phyloP scores from a whole-genome alignment of 1,140 invertebrate genomes.

The Maniola jurtina region DNA sequence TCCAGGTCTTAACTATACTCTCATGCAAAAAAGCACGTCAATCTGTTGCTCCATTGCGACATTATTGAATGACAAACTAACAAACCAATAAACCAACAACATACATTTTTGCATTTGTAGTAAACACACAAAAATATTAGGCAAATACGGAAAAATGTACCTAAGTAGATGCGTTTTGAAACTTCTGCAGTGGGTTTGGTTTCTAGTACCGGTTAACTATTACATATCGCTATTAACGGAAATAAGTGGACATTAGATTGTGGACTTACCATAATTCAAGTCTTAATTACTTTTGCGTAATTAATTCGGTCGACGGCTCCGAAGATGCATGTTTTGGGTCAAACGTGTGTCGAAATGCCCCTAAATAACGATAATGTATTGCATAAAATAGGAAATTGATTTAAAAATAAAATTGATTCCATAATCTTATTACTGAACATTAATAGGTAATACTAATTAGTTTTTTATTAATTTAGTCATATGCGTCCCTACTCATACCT shows the following conservation, averaged over 20 bases:
- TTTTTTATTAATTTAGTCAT: too few species aligned
- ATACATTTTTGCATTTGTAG: too few species aligned
- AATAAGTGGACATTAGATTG: slow-evolving; percentile 15
- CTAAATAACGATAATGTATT: slow-evolving; percentile 8
- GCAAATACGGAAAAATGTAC: too few species aligned
- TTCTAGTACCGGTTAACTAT: not conserved
- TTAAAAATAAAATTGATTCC: not conserved
- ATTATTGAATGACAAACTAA: too few species aligned
- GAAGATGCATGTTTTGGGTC: slow-evolving; percentile 14
- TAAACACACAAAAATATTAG: too few species aligned
- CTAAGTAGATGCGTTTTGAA: not conserved
- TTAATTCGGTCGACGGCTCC: not conserved
- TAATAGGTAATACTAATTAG: too few species aligned
- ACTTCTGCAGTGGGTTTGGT: not conserved
- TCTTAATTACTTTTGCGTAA: slow-evolving; percentile 15
- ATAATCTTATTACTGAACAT: not conserved
- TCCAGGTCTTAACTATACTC: too few species aligned
- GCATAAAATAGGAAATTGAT: slow-evolving; percentile 8
- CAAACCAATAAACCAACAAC: too few species aligned
- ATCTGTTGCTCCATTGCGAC: too few species aligned
- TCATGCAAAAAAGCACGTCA: too few species aligned
- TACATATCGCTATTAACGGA: slow-evolving; percentile 13
- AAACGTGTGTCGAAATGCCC: slow-evolving; percentile 5
- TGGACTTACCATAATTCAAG: slow-evolving; percentile 5
- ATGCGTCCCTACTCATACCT: too few species aligned